Conservation (phyloP, 1,140 invertebrate species). For the Saccostrea cuccullata region DNA sequence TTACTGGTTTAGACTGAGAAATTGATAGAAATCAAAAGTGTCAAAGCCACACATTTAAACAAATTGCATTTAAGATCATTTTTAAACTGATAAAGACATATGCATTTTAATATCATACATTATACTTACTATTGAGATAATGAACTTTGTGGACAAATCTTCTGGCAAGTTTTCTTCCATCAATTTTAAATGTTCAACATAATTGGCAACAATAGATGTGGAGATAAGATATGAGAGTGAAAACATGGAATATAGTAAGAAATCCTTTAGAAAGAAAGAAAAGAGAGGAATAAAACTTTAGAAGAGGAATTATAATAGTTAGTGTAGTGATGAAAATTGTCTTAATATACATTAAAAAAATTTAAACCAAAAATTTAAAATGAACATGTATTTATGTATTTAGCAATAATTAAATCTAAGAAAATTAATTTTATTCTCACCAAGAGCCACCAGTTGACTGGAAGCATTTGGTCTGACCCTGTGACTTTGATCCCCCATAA, state of each 20-base stretch:
- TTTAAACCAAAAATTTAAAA: neutral
- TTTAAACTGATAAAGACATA: too few species aligned
- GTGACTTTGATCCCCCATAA: slow-evolving; percentile 60
- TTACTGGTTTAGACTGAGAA: too few species aligned
- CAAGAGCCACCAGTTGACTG: slow-evolving; percentile 65
- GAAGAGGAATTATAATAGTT: too few species aligned
- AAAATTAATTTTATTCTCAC: neutral
- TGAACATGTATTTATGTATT: too few species aligned
- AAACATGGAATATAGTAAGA: slow-evolving; percentile 68
- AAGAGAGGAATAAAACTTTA: too few species aligned
- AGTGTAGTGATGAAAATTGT: neutral
- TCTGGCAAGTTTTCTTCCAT: slow-evolving; percentile 64
- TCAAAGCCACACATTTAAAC: too few species aligned
- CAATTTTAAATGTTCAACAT: slow-evolving; percentile 70
- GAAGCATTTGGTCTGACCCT: slow-evolving; percentile 60
- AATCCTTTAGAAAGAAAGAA: slow-evolving; percentile 61
- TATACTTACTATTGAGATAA: slow-evolving; percentile 66
- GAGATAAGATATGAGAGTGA: slow-evolving; percentile 69
- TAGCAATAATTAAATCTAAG: neutral
- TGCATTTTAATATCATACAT: too few species aligned
- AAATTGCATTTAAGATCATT: too few species aligned
- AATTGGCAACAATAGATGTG: slow-evolving; percentile 70
- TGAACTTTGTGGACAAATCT: slow-evolving; percentile 64
- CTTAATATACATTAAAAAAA: neutral
- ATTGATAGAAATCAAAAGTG: too few species aligned